Evolutionary conservation across 2,888 invertebrate genomes (phyloP).

Genomic region (Cheilosia vernalis): DNA sequence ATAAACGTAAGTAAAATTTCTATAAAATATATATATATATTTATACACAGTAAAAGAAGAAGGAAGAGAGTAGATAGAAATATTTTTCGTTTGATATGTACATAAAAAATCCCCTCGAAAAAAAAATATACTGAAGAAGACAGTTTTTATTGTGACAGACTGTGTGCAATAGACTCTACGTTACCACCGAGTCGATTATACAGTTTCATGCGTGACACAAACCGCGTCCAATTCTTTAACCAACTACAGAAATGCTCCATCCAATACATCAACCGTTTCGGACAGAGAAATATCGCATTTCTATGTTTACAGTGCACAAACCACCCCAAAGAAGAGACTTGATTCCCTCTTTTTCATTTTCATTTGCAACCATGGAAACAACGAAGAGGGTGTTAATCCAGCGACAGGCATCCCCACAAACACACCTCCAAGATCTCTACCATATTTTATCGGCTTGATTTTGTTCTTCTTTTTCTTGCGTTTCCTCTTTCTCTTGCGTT

Average conservation of each 20-base stretch:
- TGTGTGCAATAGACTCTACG: conserved; percentile 37
- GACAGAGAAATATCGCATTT: conserved; percentile 23
- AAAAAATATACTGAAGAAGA: conserved; percentile 3
- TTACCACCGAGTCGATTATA: conserved; percentile 37
- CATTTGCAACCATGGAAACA: conserved; percentile 13
- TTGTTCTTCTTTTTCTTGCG: conserved; percentile 81
- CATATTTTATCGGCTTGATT: conserved; percentile 81
- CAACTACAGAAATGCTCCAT: conserved; percentile 13
- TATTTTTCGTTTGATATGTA: conserved; percentile 18
- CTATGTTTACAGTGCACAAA: conserved; percentile 29
- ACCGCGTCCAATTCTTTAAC: conserved; percentile 35
- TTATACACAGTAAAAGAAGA: conserved; percentile 38
- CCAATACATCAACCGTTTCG: conserved; percentile 23
- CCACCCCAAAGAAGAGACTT: conserved; percentile 15
- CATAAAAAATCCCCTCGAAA: conserved; percentile 20
- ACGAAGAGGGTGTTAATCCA: conserved; percentile 39
- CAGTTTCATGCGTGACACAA: conserved; percentile 67
- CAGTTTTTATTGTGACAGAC: conserved; percentile 33
- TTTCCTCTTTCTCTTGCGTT: conserved; percentile 78
- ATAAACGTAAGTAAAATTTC: background rate
- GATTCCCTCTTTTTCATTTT: background rate
- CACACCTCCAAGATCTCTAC: conserved; percentile 80
- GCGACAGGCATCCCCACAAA: conserved; percentile 70
- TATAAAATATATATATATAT: background rate
- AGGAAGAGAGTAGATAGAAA: conserved; percentile 37